Conservation (phyloP, 2,113 vertebrate species). For the Gambusia affinis region DNA sequence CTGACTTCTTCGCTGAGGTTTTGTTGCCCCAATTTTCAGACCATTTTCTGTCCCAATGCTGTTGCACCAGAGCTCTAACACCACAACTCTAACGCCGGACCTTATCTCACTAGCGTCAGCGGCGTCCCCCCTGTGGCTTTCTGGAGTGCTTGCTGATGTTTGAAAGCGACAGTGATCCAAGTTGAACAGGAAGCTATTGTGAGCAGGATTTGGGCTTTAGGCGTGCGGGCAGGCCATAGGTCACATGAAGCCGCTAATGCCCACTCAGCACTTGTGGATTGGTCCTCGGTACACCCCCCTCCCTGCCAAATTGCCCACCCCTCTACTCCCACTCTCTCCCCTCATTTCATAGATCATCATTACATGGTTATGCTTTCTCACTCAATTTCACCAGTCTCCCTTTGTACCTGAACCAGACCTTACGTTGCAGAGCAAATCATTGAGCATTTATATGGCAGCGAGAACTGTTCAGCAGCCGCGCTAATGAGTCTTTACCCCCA, state of each 20-base stretch:
- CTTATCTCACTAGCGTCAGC: constrained; percentile 68
- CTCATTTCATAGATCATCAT: constrained; percentile 13
- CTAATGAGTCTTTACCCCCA: constrained; percentile 80
- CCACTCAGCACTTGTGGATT: constrained; percentile 82
- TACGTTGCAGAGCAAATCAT: constrained; percentile 66
- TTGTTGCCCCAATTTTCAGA: constrained; percentile 47
- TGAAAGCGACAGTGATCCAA: constrained; percentile 80
- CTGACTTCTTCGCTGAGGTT: constrained; percentile 48
- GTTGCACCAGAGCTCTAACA: constrained; percentile 16
- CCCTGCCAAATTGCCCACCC: constrained; percentile 1
- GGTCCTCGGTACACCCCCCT: constrained; percentile 49
- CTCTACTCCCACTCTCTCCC: not conserved
- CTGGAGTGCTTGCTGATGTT: constrained; percentile 76
- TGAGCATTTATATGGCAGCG: constrained; percentile 70
- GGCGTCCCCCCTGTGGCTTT: constrained; percentile 61
- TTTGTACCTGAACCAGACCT: constrained; percentile 48
- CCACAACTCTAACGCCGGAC: constrained; percentile 33
- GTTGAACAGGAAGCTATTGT: constrained; percentile 87
- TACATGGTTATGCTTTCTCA: constrained; percentile 26
- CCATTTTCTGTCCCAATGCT: constrained; percentile 29
- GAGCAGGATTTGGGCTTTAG: constrained; percentile 84
- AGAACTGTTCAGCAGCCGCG: constrained; percentile 77
- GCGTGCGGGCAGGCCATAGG: constrained; percentile 81
- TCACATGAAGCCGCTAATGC: constrained; percentile 84
- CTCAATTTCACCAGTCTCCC: constrained; percentile 70